Evolutionary conservation across 2,888 invertebrate species (phyloP).

Genomic region (Zonitis immaculata): DNA sequence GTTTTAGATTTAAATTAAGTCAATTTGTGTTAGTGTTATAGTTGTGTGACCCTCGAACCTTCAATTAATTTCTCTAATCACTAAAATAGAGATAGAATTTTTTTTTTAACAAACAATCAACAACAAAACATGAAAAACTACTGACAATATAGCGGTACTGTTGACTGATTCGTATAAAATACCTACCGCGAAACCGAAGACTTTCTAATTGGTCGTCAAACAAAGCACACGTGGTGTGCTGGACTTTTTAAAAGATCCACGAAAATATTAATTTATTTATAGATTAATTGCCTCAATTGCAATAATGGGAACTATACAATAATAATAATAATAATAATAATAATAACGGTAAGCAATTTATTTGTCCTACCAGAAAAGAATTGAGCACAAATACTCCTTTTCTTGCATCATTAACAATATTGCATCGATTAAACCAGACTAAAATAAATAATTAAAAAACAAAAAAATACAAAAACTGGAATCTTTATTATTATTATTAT

Average conservation of each 20-base stretch:
- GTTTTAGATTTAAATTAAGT: too few relatives aligned
- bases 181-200: conserved; percentile 26
- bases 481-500: too few relatives aligned
- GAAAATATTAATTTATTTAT: neutral
- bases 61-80: conserved; percentile 5
- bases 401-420: too few relatives aligned
- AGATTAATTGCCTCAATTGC: too few relatives aligned
- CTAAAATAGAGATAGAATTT: neutral
- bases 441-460: too few relatives aligned
- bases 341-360: too few relatives aligned
- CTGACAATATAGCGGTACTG: conserved; percentile 11
- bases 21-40: neutral
- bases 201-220: conserved; percentile 26
- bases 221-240: conserved; percentile 25
- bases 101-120: conserved; percentile 8
- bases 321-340: too few relatives aligned
- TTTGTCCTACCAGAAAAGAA: too few relatives aligned
- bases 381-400: too few relatives aligned
- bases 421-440: too few relatives aligned
- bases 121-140: conserved; percentile 17
- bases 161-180: conserved; percentile 21
- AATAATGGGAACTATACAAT: too few relatives aligned
- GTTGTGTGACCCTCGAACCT: conserved; percentile 13
- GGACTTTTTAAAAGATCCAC: neutral
- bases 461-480: neutral